A percentile compares a stretch with the other conserved stretches of the same genome.
These are phyloP conservation scores for Tetranychus truncatus DNA, from an alignment of 2,888 invertebrate genomes.

Conservation along the genomic window DNA sequence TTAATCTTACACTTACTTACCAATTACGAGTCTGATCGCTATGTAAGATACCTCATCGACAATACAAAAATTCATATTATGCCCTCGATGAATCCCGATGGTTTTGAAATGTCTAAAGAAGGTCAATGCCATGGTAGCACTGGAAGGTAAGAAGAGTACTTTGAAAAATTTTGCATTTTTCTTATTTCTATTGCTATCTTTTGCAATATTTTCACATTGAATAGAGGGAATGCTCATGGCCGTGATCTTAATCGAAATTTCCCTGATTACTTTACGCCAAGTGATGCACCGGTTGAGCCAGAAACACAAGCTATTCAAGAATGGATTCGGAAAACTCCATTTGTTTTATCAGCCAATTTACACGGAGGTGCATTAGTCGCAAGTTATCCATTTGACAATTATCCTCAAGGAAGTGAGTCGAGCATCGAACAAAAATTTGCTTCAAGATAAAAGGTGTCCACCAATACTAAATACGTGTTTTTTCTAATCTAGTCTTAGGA, in stretches of 20 bases:
- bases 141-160: slow-evolving; percentile 46
- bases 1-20: slow-evolving; percentile 71
- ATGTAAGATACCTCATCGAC: slow-evolving; percentile 73
- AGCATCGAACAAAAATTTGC: background rate
- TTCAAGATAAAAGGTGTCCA: background rate
- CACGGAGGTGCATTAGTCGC: slow-evolving; percentile 90
- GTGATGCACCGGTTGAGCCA: slow-evolving; percentile 63
- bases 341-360: slow-evolving; percentile 77
- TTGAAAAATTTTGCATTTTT: background rate
- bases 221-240: slow-evolving; percentile 63
- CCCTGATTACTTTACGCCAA: slow-evolving; percentile 79
- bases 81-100: slow-evolving; percentile 98
- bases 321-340: slow-evolving; percentile 80
- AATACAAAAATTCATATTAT: slow-evolving; percentile 88
- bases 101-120: slow-evolving; percentile 75
- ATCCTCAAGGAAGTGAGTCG: slow-evolving; percentile 72
- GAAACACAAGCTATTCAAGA: slow-evolving; percentile 84
- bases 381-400: slow-evolving; percentile 91
- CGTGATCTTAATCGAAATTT: slow-evolving; percentile 89
- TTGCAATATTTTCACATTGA: background rate
- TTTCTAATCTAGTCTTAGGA: background rate
- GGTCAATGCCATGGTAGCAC: slow-evolving; percentile 68
- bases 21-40: slow-evolving; percentile 59
- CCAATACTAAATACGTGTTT: background rate
- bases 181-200: background rate